A percentile compares a stretch with the other conserved stretches of the same genome.
Conservation (phyloP, 2,113 vertebrate genomes). For the Tragelaphus strepsiceros region DNA sequence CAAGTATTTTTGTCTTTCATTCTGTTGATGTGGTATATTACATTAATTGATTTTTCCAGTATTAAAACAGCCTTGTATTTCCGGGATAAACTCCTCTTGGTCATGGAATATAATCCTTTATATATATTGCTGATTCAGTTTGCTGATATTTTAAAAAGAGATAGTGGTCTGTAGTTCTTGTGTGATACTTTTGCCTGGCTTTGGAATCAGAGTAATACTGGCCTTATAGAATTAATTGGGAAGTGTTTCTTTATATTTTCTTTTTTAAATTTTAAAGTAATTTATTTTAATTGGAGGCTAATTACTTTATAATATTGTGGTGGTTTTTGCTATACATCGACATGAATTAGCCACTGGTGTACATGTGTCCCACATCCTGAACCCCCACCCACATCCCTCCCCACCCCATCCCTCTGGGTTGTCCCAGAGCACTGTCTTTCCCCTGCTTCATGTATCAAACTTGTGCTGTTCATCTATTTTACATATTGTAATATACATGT, state of each 20-base stretch:
- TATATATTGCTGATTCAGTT: neutral
- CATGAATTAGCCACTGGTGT: neutral
- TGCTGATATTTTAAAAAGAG: neutral
- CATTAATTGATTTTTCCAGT: neutral
- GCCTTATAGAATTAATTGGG: neutral
- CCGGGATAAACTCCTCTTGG: neutral
- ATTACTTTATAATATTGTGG: neutral
- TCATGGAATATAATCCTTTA: neutral
- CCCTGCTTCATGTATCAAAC: neutral
- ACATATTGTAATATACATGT: neutral
- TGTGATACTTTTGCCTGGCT: neutral
- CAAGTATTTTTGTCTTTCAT: neutral
- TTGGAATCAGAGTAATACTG: neutral
- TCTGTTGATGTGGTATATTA: neutral
- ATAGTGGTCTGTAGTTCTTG: neutral
- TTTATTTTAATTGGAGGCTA: neutral
- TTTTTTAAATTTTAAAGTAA: neutral
- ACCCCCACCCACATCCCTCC: neutral
- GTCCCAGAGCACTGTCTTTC: neutral
- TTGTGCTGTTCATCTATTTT: neutral
- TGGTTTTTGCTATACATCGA: neutral
- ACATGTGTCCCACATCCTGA: neutral
- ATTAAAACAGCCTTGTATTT: neutral
- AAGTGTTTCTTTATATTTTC: neutral
- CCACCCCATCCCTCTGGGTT: neutral